Evolutionary conservation across 2,113 vertebrate genomes (phyloP).

Genomic region (Girardinichthys multiradiatus): DNA sequence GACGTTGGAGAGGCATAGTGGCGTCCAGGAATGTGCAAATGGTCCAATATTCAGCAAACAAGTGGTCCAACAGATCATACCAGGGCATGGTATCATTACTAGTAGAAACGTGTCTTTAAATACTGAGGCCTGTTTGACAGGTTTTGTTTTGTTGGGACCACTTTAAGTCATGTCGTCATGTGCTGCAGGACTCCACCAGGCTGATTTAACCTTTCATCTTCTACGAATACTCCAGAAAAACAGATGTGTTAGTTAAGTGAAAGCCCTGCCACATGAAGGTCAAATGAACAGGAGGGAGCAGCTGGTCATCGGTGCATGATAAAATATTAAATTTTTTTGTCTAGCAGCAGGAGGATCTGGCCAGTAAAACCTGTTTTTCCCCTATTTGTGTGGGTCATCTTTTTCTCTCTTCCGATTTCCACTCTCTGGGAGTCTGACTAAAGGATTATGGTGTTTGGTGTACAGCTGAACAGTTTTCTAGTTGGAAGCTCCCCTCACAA

Average conservation of each 20-base stretch:
- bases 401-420: background rate
- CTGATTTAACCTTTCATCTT: too few species aligned
- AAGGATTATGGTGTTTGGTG: background rate
- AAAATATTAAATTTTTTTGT: background rate
- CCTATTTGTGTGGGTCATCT: background rate
- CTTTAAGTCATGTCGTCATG: background rate
- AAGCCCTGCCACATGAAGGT: background rate
- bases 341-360: background rate
- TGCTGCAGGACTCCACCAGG: background rate
- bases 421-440: background rate
- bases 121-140: background rate
- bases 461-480: background rate
- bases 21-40: too few species aligned
- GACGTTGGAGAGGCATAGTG: too few species aligned
- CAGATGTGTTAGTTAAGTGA: background rate
- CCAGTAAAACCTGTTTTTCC: too few species aligned
- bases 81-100: background rate
- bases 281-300: background rate
- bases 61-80: too few species aligned
- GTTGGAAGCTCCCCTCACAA: slow-evolving; percentile 8
- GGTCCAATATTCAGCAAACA: too few species aligned
- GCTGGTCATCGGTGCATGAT: background rate
- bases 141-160: background rate
- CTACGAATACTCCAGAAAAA: background rate
- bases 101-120: background rate